Conservation (phyloP, 2,888 invertebrate species). For the Rhabditoides inermis region DNA sequence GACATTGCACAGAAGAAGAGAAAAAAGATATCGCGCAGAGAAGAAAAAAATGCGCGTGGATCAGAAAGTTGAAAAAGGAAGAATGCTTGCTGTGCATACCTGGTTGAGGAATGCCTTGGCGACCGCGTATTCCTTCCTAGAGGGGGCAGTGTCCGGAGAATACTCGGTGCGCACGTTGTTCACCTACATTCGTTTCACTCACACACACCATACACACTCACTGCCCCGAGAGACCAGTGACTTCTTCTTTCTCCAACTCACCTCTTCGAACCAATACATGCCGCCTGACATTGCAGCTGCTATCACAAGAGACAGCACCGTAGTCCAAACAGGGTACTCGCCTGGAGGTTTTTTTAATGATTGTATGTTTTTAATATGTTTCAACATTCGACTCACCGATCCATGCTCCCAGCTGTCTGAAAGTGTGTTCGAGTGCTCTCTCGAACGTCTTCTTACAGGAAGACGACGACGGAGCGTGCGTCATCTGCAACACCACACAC, state of each 20-base stretch:
- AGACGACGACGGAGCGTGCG: too few species aligned
- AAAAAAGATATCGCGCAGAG: not conserved
- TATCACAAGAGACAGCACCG: too few species aligned
- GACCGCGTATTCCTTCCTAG: slow-evolving; percentile 34
- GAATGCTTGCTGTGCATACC: slow-evolving; percentile 7
- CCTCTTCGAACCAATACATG: slow-evolving; percentile 40
- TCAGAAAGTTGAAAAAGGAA: not conserved
- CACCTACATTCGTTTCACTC: slow-evolving; percentile 3
- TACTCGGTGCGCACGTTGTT: slow-evolving; percentile 46
- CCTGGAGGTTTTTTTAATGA: too few species aligned
- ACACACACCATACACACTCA: not conserved
- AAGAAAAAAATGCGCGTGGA: not conserved
- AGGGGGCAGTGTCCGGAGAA: slow-evolving; percentile 40
- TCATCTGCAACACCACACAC: too few species aligned
- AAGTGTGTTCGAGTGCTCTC: too few species aligned
- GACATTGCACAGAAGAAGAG: not conserved
- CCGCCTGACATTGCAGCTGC: too few species aligned
- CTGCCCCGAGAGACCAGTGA: not conserved
- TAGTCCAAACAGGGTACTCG: too few species aligned
- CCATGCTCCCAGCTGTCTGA: too few species aligned
- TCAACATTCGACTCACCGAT: too few species aligned
- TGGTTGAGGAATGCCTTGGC: slow-evolving; percentile 44
- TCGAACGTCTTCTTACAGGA: too few species aligned
- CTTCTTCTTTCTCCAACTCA: too few species aligned
- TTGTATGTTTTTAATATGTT: too few species aligned